These are phyloP conservation scores for Momotus momota DNA, from an alignment of 2,797 vertebrate genomes.

Conservation along the genomic window DNA sequence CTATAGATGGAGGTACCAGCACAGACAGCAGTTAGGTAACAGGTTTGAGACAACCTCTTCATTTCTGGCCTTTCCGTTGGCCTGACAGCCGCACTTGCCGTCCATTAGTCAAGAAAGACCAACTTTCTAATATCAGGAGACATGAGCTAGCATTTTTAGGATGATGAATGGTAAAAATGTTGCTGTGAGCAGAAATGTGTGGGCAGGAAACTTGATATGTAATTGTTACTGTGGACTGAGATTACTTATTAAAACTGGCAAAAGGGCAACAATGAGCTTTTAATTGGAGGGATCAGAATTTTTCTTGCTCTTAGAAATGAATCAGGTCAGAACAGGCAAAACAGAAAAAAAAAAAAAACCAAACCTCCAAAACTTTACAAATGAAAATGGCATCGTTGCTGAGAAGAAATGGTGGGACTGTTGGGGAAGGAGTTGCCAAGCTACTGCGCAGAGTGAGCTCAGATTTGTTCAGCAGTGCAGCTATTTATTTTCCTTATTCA, in stretches of 20 bases:
- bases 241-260: slow-evolving; percentile 17
- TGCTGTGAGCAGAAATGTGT: not conserved
- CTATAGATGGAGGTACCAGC: not conserved
- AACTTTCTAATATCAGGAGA: not conserved
- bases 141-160: not conserved
- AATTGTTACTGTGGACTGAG: not conserved
- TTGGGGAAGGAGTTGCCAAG: slow-evolving; percentile 21
- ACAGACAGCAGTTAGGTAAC: not conserved
- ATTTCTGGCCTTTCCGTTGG: not conserved
- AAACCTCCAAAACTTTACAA: not conserved
- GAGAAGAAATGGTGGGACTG: not conserved
- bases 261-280: slow-evolving; percentile 11
- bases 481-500: not conserved
- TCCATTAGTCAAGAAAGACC: not conserved
- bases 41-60: not conserved
- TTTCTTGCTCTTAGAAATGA: not conserved
- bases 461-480: not conserved
- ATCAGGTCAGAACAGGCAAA: not conserved
- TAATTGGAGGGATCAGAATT: slow-evolving; percentile 19
- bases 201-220: not conserved
- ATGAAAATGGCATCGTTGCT: not conserved
- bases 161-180: not conserved
- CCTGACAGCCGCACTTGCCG: not conserved
- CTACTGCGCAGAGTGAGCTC: not conserved
- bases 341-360: rapidly evolving